phyloP scores from a whole-genome alignment of 2,113 vertebrate genomes.

The Nesoenas mayeri region DNA sequence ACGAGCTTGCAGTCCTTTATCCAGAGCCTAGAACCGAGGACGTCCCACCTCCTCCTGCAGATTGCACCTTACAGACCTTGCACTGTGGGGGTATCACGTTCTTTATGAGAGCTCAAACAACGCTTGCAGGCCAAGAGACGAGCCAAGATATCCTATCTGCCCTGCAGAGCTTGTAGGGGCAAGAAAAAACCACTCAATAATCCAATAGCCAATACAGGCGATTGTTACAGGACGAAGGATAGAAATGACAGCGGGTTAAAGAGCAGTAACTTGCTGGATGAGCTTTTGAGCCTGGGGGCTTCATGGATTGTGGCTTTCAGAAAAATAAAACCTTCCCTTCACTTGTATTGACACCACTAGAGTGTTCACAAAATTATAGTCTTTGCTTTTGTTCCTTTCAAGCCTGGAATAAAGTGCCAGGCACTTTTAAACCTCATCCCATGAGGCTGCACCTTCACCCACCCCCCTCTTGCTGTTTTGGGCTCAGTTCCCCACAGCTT shows the following conservation, averaged over 20 bases:
- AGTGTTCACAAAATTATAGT: neutral
- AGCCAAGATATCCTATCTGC: conserved; percentile 38
- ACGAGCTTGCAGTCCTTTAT: neutral
- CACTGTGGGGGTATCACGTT: neutral
- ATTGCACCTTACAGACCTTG: conserved; percentile 43
- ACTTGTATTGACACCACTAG: neutral
- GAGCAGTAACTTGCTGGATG: neutral
- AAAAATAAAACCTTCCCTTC: neutral
- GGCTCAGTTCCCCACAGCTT: neutral
- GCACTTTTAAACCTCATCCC: neutral
- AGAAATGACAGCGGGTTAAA: neutral
- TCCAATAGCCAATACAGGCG: neutral
- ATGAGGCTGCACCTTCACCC: accelerated
- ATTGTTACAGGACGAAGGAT: neutral
- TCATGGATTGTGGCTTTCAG: accelerated
- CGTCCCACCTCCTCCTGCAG: neutral
- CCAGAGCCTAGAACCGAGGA: neutral
- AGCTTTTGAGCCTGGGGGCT: neutral
- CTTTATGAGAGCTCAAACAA: conserved; percentile 34
- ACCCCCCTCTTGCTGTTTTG: neutral
- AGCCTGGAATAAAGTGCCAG: neutral
- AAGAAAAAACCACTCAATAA: neutral
- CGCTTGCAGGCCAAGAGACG: neutral
- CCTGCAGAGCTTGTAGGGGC: neutral
- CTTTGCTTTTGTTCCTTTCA: neutral